A percentile compares a stretch with the other conserved stretches of the same genome.
These are phyloP conservation scores for Vidua macroura DNA, from an alignment of 2,113 vertebrate species.

Conservation along the genomic window DNA sequence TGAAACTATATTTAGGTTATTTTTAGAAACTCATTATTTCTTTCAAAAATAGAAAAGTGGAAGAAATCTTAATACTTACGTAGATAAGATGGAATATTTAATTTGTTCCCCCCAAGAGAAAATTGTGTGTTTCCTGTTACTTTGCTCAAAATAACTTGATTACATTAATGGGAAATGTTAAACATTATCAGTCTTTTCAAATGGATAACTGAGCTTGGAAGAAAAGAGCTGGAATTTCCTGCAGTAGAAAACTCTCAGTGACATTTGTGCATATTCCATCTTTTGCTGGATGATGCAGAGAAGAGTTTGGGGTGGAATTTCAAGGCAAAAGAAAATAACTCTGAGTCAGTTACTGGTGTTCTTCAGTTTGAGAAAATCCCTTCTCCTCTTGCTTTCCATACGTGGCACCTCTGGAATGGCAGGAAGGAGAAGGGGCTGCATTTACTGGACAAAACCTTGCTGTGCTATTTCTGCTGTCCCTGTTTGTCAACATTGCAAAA, in stretches of 20 bases:
- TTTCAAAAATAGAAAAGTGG: background rate
- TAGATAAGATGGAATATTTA: background rate
- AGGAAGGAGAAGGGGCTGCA: background rate
- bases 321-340: background rate
- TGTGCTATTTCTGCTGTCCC: background rate
- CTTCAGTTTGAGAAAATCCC: background rate
- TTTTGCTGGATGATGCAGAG: background rate
- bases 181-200: background rate
- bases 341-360: background rate
- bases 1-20: background rate
- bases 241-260: background rate
- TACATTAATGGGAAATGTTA: background rate
- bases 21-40: background rate
- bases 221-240: background rate
- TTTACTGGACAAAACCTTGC: background rate
- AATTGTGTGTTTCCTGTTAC: background rate
- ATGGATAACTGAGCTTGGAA: background rate
- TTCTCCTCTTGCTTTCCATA: background rate
- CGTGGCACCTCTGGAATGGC: accelerated
- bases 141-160: background rate
- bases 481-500: accelerated
- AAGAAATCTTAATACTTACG: background rate
- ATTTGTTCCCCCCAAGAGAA: background rate
- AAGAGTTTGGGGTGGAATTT: background rate
- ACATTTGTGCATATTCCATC: background rate